Base-by-base conservation (phyloP, 2,113 vertebrate genomes). In the Megaleporinus macrocephalus region DNA sequence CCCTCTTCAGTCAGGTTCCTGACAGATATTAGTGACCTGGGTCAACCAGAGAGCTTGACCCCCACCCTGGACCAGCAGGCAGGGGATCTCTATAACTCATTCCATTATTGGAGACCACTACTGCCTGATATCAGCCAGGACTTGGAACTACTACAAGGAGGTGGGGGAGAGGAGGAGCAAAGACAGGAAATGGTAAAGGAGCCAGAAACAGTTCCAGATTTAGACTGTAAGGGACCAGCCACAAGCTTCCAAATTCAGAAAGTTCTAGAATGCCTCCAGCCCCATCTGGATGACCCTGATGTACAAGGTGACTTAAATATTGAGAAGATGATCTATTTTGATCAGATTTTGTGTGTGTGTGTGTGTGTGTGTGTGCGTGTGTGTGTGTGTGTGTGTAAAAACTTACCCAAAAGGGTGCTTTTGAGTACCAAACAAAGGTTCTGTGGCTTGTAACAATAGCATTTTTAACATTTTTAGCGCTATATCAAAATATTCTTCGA, bases 61-160 rank as follows among this genome's bases (percentile, higher is more conserved):
- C 18, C 79, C 85, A 63, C 77, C 69, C 85, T 0, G 80, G 72
- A 20, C 68, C 73, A 92, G 73, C 89, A 89, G 26, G 84, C 84
- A 5, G 93, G 94, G 5, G 94, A 96, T 0, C 76, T 89, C 63
- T 96, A 96, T 87, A 95, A 87, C 87, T 94, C 93, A 16, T 96
- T 96, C 79, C 86, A 95, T 13, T 96, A 94, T 78, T 98, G 97
- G 97, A 93, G 94, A 79, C 88, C 94, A 86, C 95, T 95, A 66
- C 93, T 97, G 85, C 96, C 96, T 69, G 96, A 97, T 85, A 95
- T 96, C 14, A 98, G 94, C 24, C 90, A 93, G 73, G 97, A 97
- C 61, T 84, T 96, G 81, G 95, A 96, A 87, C 81, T 95, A 78
- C 89, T 97, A 80, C 88, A 93, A 66, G 81, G 87, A 74, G 88